Base-by-base conservation (phyloP, 2,888 invertebrate species). In the Drosophila merina region DNA sequence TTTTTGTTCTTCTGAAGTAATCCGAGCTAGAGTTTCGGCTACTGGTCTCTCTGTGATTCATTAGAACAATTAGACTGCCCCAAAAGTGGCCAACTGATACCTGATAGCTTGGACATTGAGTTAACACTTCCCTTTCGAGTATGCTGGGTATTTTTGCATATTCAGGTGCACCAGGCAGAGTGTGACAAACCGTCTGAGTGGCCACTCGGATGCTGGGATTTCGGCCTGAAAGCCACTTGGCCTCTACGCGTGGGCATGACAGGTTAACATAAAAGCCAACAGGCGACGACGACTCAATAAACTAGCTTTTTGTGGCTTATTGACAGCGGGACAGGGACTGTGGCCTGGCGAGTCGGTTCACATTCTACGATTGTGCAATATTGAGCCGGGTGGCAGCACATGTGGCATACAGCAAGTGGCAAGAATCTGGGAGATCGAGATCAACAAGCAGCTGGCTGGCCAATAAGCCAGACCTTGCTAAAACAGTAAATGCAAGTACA, bases 351-450 rank as follows among this genome's bases (percentile, higher is more conserved):
- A 20, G 20, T 20, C 20, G 2, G 45, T 50, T 50, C 63, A 58
- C 47, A 77, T 73, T 81, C 79, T 68, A 64, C 78, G 88, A 87
- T 86, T 88, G 84, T 84, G 88, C 88, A 86, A 87, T 84, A 42
- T 42, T 20, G 71, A 14, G 48, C 30, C 48, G 50, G 63, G 63
- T 45, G 64, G 64, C 64, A 50, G 51, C 63, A 66, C 66, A 66
- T 64, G 63, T 64, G 63, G 63, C 63, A 51, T 25, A 25, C 45
- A 45, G 84, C 73, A 69, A 69, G 69, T 71, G 85, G 78, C 77
- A 82, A 77, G 82, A 84, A 84, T 87, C 83, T 75, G 79, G 85
- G 87, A 54, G 60, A 62, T 60, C 62, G 63, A 63, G 63, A 62
- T 63, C 63, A 62, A 63, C 64, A 64, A 47, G 72, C 80, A 86